These are phyloP conservation scores for Pica pica DNA, from an alignment of 2,113 vertebrate genomes.

Conservation along the genomic window DNA sequence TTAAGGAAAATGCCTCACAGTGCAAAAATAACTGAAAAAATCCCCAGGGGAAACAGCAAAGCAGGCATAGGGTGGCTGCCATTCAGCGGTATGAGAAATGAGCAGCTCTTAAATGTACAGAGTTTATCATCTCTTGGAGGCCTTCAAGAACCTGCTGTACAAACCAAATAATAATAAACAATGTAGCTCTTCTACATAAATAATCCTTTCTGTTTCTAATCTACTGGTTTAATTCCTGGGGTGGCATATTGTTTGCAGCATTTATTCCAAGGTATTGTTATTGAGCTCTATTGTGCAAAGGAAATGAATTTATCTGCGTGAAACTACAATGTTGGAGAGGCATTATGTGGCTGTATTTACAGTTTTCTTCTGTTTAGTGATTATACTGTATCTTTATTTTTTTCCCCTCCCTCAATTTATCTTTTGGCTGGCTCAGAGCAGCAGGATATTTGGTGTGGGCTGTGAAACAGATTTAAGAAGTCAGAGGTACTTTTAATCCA, in stretches of 20 bases:
- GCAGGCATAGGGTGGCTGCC: background rate
- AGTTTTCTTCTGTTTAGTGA: background rate
- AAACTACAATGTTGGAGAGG: background rate
- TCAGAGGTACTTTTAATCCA: background rate
- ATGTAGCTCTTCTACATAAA: background rate
- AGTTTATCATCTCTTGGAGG: background rate
- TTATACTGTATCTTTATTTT: background rate
- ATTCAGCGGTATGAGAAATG: background rate
- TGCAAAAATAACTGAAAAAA: background rate
- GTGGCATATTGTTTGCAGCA: background rate
- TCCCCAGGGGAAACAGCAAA: background rate
- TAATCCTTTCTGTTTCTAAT: constrained; percentile 14
- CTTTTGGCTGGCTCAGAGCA: background rate
- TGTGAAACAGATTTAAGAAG: background rate
- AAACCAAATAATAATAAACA: background rate
- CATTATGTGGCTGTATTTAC: background rate
- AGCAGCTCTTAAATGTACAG: background rate
- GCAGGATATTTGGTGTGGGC: constrained; percentile 1
- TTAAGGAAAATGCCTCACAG: background rate
- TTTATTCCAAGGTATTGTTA: background rate
- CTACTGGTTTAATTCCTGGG: background rate
- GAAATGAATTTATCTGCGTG: background rate
- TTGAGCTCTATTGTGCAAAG: background rate
- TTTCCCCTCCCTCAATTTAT: background rate
- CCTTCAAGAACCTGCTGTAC: background rate